A percentile compares a stretch with the other conserved stretches of the same genome.
These are phyloP conservation scores for Onthophagus taurus DNA, from an alignment of 1,140 invertebrate genomes.

Conservation along the genomic window DNA sequence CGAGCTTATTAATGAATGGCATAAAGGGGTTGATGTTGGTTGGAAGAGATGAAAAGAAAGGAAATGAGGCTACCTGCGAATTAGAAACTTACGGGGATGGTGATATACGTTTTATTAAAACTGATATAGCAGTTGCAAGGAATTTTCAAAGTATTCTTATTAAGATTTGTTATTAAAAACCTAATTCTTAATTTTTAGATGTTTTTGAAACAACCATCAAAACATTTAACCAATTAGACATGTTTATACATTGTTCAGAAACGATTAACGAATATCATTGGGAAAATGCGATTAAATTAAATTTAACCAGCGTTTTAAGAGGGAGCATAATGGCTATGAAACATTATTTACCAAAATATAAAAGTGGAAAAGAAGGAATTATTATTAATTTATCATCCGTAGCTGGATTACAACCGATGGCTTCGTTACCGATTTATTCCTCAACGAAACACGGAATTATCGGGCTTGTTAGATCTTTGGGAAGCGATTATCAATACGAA, in stretches of 20 bases:
- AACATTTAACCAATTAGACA: slow-evolving; percentile 3
- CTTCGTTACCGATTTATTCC: slow-evolving; percentile 19
- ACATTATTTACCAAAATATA: slow-evolving; percentile 27
- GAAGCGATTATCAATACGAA: slow-evolving; percentile 17
- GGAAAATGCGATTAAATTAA: slow-evolving; percentile 6
- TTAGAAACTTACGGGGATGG: slow-evolving; percentile 3
- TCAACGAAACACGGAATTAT: slow-evolving; percentile 23
- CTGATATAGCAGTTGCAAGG: neutral
- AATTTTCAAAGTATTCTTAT: slow-evolving; percentile 2
- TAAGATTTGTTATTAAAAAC: neutral
- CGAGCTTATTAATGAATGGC: neutral
- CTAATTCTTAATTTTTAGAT: neutral
- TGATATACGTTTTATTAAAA: neutral
- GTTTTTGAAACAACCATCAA: neutral
- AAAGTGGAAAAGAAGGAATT: slow-evolving; percentile 19
- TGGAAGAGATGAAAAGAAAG: neutral
- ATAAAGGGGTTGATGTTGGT: slow-evolving; percentile 1
- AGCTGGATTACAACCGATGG: slow-evolving; percentile 10
- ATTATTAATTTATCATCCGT: slow-evolving; percentile 24
- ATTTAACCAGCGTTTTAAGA: slow-evolving; percentile 3
- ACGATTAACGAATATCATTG: slow-evolving; percentile 3
- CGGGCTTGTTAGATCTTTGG: slow-evolving; percentile 20
- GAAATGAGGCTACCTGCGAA: neutral
- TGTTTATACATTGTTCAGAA: slow-evolving; percentile 4
- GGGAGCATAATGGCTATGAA: slow-evolving; percentile 23